Percentiles rank a stretch among this genome's conserved stretches.
Evolutionary conservation across 2,888 invertebrate genomes (phyloP).

Genomic region (Deroplatys truncata): DNA sequence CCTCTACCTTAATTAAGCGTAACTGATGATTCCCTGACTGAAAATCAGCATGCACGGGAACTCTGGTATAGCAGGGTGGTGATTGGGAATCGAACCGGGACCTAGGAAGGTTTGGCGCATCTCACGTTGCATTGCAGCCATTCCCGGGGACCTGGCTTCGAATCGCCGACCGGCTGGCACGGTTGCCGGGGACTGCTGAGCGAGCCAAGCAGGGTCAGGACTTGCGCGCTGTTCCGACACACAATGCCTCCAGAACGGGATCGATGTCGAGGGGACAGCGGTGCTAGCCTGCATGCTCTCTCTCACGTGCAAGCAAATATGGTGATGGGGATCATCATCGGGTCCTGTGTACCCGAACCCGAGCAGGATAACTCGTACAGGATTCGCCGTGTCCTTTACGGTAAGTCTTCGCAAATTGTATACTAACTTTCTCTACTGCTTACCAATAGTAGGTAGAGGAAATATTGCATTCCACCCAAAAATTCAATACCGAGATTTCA

Average conservation of each 20-base stretch:
- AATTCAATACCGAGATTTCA: too few species aligned
- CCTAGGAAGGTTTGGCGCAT: not conserved
- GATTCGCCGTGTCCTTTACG: slow-evolving; percentile 48
- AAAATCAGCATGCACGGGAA: too few species aligned
- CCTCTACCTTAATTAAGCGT: too few species aligned
- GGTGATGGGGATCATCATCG: slow-evolving; percentile 66
- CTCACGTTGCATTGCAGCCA: not conserved
- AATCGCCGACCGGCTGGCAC: not conserved
- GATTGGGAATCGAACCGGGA: too few species aligned
- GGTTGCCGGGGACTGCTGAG: not conserved
- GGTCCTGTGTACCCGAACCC: slow-evolving; percentile 65
- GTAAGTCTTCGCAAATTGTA: slow-evolving; percentile 39
- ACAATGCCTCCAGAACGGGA: not conserved
- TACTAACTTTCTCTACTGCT: too few species aligned
- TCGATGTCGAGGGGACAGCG: not conserved
- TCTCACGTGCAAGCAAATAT: not conserved
- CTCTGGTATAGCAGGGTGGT: too few species aligned
- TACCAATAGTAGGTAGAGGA: too few species aligned
- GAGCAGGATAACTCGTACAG: slow-evolving; percentile 43
- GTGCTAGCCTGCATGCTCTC: not conserved
- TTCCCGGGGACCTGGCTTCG: not conserved
- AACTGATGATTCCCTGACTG: too few species aligned
- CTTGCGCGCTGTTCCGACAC: not conserved
- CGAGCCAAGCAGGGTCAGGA: not conserved
- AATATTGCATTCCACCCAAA: too few species aligned